Evolutionary conservation across 2,113 vertebrate genomes (phyloP), one percentile per base, ranked within the genome.

Genomic region (Hemicordylus capensis): DNA sequence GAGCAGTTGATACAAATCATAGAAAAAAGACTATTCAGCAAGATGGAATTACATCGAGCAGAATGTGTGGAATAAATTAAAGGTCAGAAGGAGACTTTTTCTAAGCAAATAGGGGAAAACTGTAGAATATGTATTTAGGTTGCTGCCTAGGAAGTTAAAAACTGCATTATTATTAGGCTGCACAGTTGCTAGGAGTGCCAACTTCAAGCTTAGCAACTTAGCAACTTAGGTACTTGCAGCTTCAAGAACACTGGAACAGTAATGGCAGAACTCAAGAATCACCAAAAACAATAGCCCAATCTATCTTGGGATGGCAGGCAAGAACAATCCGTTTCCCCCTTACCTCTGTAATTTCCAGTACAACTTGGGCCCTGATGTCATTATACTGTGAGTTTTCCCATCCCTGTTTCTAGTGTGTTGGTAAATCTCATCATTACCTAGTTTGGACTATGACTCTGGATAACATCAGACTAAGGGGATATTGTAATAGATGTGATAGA

Each of bases 1-100:
- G 83, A 85, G 3, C 37, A 58, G n/a, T 4, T 51, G 46, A 51
- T 72, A 70, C 24, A 81, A 81, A 85, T 42, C 3, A 76, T 42
- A 1, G 6, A n/a, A 76, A 26, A 92, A 89, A 31, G 6, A 10
- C 11, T 93, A 86, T 88, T 92, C 90, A 86, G 51, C n/a, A 82
- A 87, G 73, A 84, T n/a, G 63, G 73, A 84, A 84, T 7, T 15
- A n/a, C 9, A 26, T 24, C 24, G 69, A 59, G 10, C 20, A 80
- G 77, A 85, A 75, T 8, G 56, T 67, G 26, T 44, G 51, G 89
- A 88, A 85, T 76, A 84, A 90, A 90, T 84, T 61, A 86, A 3
- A 76, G 44, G 20, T 78, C 48, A 70, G 48, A 51, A 89, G 4
- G 58, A 20, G 76, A 31, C 19, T 20, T 56, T 48, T 78, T 66